Conservation (phyloP, 2,888 invertebrate species). For the Petrolisthes cinctipes region DNA sequence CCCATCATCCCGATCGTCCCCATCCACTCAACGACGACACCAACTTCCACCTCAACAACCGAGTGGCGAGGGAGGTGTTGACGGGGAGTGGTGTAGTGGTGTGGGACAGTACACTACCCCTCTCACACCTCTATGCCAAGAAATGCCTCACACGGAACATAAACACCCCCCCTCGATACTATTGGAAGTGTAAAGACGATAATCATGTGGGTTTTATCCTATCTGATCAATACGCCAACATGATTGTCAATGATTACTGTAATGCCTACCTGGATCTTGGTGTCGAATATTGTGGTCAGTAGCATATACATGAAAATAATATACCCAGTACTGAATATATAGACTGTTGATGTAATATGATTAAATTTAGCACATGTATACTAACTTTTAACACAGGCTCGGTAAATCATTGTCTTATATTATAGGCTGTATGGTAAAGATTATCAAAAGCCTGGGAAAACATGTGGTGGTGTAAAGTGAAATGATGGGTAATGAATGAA, state of each 20-base stretch:
- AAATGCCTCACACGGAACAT: not conserved
- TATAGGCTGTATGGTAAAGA: too few species aligned
- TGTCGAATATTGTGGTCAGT: not conserved
- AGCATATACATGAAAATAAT: not conserved
- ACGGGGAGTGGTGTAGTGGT: conserved; percentile 7
- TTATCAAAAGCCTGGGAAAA: too few species aligned
- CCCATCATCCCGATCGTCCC: not conserved
- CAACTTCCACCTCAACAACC: conserved; percentile 13
- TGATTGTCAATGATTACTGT: conserved; percentile 31
- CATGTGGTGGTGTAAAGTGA: too few species aligned
- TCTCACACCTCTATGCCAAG: conserved; percentile 4
- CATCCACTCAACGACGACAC: not conserved
- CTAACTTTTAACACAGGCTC: too few species aligned
- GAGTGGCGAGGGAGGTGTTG: not conserved
- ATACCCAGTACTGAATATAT: too few species aligned
- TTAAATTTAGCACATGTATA: too few species aligned
- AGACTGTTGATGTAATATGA: too few species aligned
- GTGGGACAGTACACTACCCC: conserved; percentile 17
- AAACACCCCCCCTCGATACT: not conserved
- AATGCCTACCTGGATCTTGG: not conserved
- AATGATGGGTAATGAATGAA: too few species aligned
- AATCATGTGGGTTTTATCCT: conserved; percentile 20
- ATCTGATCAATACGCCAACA: conserved; percentile 18
- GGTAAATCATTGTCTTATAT: too few species aligned
- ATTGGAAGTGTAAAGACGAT: conserved; percentile 5